Percentiles rank a stretch among this genome's conserved stretches.
These are phyloP conservation scores for Heliconius nattereri DNA, from an alignment of 1,140 invertebrate genomes.

Conservation along the genomic window DNA sequence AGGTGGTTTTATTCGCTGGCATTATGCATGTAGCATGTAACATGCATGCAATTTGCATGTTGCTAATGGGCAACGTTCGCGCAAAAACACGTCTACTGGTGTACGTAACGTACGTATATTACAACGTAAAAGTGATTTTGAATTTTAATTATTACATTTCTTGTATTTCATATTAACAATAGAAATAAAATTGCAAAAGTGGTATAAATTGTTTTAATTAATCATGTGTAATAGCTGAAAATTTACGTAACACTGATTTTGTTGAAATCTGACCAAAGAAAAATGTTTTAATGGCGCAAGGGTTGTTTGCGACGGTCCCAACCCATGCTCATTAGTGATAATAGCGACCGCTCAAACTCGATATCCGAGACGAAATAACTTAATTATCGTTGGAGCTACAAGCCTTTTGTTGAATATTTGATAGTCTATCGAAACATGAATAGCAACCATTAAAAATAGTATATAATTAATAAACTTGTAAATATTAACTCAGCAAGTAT, in stretches of 20 bases:
- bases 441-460: neutral
- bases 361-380: slow-evolving; percentile 63
- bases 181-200: neutral
- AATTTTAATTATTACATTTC: neutral
- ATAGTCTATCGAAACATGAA: neutral
- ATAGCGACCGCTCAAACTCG: slow-evolving; percentile 52
- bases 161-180: neutral
- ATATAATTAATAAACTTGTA: neutral
- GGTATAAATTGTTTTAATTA: neutral
- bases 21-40: slow-evolving; percentile 48
- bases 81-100: slow-evolving; percentile 37
- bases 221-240: neutral
- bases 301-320: slow-evolving; percentile 34
- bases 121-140: neutral
- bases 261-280: slow-evolving; percentile 11
- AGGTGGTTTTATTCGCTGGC: slow-evolving; percentile 40
- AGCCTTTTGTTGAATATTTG: slow-evolving; percentile 45
- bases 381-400: slow-evolving; percentile 59
- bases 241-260: neutral
- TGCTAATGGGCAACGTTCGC: slow-evolving; percentile 35
- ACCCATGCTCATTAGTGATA: slow-evolving; percentile 60
- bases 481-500: neutral
- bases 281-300: slow-evolving; percentile 35
- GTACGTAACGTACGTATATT: neutral
- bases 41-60: slow-evolving; percentile 51